These are phyloP conservation scores for Penaeus japonicus DNA, from an alignment of 1,140 invertebrate genomes.

Conservation along the genomic window DNA sequence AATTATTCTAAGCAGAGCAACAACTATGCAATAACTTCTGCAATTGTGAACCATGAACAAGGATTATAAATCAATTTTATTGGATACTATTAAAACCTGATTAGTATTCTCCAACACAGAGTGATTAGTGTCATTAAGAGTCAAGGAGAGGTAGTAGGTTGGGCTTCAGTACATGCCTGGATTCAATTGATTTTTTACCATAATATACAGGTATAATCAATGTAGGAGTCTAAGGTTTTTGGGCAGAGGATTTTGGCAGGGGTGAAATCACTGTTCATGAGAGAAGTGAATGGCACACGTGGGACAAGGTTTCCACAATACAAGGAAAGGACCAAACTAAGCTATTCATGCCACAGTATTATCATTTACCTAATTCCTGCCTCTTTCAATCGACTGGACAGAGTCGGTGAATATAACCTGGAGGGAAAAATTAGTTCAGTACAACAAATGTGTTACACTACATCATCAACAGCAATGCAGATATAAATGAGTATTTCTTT, in stretches of 20 bases:
- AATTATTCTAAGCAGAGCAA: too few relatives aligned
- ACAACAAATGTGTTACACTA: neutral
- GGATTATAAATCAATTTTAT: too few relatives aligned
- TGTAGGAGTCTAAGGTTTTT: neutral
- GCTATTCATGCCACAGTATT: slow-evolving; percentile 34
- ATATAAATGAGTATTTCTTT: neutral
- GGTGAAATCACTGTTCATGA: slow-evolving; percentile 35
- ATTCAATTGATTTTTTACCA: neutral
- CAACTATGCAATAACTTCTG: too few relatives aligned
- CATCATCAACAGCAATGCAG: neutral
- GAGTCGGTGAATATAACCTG: slow-evolving; percentile 59
- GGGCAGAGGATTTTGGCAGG: neutral
- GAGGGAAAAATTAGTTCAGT: slow-evolving; percentile 51
- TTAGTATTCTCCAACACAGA: too few relatives aligned
- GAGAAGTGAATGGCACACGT: neutral
- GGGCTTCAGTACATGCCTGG: too few relatives aligned
- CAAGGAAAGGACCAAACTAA: slow-evolving; percentile 14
- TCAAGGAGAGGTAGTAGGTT: too few relatives aligned
- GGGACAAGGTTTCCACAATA: slow-evolving; percentile 34
- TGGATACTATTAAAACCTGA: too few relatives aligned
- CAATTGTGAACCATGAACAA: too few relatives aligned
- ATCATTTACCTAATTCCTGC: slow-evolving; percentile 59
- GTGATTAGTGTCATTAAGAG: too few relatives aligned
- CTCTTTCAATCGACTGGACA: slow-evolving; percentile 59
- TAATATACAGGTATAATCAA: neutral